phyloP scores from a whole-genome alignment of 2,888 invertebrate genomes.

The Acanthosepion pharaonis region DNA sequence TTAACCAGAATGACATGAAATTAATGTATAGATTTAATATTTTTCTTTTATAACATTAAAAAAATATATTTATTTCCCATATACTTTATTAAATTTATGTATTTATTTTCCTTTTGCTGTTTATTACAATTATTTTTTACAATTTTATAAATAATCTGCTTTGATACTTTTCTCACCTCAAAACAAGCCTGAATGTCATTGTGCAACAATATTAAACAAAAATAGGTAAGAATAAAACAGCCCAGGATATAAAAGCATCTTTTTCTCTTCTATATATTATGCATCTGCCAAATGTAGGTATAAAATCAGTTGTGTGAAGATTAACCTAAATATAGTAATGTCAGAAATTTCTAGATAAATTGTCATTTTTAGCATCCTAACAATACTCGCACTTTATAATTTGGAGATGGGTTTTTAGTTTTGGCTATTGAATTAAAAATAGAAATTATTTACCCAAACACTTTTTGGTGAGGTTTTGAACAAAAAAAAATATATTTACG shows the following conservation, averaged over 20 bases:
- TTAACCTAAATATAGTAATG: no score
- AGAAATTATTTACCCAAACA: no score
- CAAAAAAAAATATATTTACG: no score
- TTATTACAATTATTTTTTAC: not conserved
- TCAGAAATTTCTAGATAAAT: no score
- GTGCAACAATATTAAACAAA: not conserved
- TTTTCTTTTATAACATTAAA: not conserved
- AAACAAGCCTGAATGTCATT: not conserved
- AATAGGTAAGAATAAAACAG: not conserved
- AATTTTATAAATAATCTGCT: not conserved
- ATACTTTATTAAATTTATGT: not conserved
- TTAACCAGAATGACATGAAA: no score
- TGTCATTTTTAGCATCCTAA: no score
- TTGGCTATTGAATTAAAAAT: no score
- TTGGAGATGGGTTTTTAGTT: no score
- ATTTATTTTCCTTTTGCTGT: not conserved
- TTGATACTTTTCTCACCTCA: not conserved
- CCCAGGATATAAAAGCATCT: not conserved
- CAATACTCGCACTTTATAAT: no score
- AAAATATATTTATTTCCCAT: not conserved
- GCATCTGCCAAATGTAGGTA: not conserved
- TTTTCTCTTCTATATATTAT: not conserved
- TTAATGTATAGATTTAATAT: no score
- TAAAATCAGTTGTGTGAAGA: no score
- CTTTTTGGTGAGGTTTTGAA: no score